Evolutionary conservation across 2,113 vertebrate genomes (phyloP).

Genomic region (Gymnogyps californianus): DNA sequence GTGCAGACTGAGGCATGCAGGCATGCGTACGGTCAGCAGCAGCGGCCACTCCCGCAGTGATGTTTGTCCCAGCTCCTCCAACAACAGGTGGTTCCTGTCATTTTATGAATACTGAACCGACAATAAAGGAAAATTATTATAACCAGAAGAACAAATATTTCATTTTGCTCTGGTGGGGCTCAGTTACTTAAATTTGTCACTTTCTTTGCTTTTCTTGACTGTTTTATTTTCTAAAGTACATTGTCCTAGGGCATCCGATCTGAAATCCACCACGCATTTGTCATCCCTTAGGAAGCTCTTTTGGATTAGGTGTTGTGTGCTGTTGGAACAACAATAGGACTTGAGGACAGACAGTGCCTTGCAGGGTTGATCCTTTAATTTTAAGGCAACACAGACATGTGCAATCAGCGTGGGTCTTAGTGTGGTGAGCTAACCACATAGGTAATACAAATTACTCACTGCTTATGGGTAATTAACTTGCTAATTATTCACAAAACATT

Average conservation of each 20-base stretch:
- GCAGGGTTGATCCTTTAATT: conserved; percentile 25
- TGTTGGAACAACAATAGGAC: not conserved
- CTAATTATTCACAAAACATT: conserved; percentile 65
- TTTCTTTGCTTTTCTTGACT: not conserved
- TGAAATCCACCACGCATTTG: not conserved
- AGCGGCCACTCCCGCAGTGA: not conserved
- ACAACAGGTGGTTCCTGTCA: not conserved
- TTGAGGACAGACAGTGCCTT: not conserved
- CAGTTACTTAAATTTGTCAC: not conserved
- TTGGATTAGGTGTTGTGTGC: not conserved
- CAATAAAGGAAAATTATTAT: not conserved
- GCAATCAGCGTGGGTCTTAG: not conserved
- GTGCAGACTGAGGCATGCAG: rapidly evolving
- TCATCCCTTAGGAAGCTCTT: not conserved
- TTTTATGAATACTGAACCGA: not conserved
- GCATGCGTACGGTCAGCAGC: not conserved
- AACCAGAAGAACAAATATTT: not conserved
- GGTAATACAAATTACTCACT: conserved; percentile 43
- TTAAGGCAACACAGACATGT: conserved; percentile 6
- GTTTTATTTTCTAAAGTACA: not conserved
- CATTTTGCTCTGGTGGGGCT: not conserved
- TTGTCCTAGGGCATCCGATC: not conserved
- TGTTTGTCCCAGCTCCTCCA: not conserved
- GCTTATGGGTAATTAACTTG: conserved; percentile 62
- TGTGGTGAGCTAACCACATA: conserved; percentile 31